Evolutionary conservation across 2,888 invertebrate genomes (phyloP).

Genomic region (Nephrotoma guestfalica): DNA sequence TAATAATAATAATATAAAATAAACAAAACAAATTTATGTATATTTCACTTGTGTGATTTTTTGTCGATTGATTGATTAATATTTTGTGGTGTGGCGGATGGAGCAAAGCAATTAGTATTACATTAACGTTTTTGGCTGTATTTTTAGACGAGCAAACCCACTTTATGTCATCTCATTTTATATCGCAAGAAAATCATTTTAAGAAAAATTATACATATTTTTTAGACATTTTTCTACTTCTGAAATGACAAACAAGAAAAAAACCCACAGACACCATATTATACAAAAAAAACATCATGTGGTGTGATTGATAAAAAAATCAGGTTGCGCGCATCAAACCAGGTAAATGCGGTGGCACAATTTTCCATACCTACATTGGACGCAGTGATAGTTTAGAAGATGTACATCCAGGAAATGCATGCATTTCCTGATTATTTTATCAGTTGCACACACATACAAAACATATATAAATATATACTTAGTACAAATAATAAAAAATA

Average conservation of each 20-base stretch:
- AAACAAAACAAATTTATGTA: background rate
- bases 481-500: background rate
- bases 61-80: background rate
- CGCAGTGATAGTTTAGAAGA: background rate
- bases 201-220: background rate
- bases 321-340: background rate
- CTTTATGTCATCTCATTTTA: background rate
- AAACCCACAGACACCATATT: constrained; percentile 3
- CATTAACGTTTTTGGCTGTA: background rate
- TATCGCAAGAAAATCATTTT: background rate
- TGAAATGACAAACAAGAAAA: constrained; percentile 13
- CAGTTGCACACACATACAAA: background rate
- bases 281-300: background rate
- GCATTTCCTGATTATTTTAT: background rate
- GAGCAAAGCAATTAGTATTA: background rate
- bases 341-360: background rate
- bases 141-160: background rate
- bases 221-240: constrained; percentile 7
- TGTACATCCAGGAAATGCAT: background rate
- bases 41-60: background rate
- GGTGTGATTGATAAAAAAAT: background rate
- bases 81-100: constrained; percentile 1
- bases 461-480: background rate
- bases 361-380: background rate
- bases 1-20: background rate